phyloP scores from a whole-genome alignment of 2,888 invertebrate genomes.

The Eubasilissa splendida region DNA sequence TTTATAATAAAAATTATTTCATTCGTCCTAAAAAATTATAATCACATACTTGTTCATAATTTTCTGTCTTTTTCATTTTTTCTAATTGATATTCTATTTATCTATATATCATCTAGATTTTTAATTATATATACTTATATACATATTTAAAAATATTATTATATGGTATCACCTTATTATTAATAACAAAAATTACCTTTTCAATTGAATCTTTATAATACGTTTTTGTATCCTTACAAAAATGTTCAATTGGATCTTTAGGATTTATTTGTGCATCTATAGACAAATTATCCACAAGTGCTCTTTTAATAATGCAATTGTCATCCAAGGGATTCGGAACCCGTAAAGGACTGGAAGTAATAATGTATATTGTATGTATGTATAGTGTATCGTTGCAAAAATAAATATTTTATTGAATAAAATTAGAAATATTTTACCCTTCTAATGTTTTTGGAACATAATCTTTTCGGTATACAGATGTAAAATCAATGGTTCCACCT shows the following conservation, averaged over 20 bases:
- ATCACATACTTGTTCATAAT: too few species aligned
- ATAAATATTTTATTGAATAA: constrained; percentile 3
- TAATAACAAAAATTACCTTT: constrained; percentile 21
- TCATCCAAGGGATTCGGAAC: constrained; percentile 37
- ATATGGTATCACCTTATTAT: too few species aligned
- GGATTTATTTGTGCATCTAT: constrained; percentile 7
- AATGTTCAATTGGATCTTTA: constrained; percentile 33
- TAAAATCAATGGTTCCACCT: constrained; percentile 40
- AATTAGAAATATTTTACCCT: neutral
- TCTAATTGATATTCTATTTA: too few species aligned
- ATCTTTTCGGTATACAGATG: constrained; percentile 34
- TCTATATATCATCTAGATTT: too few species aligned
- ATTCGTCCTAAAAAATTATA: too few species aligned
- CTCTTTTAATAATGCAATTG: constrained; percentile 36
- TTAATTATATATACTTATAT: too few species aligned
- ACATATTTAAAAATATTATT: too few species aligned
- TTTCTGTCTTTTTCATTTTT: too few species aligned
- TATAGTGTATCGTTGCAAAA: neutral
- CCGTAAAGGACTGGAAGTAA: constrained; percentile 17
- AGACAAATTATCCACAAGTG: constrained; percentile 16
- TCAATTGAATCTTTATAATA: constrained; percentile 37
- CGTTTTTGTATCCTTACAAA: constrained; percentile 31
- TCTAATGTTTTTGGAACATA: constrained; percentile 29
- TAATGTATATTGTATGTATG: neutral
- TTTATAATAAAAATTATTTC: too few species aligned